Base-by-base conservation (phyloP, 2,113 vertebrate species). In the Brachypteracias leptosomus region DNA sequence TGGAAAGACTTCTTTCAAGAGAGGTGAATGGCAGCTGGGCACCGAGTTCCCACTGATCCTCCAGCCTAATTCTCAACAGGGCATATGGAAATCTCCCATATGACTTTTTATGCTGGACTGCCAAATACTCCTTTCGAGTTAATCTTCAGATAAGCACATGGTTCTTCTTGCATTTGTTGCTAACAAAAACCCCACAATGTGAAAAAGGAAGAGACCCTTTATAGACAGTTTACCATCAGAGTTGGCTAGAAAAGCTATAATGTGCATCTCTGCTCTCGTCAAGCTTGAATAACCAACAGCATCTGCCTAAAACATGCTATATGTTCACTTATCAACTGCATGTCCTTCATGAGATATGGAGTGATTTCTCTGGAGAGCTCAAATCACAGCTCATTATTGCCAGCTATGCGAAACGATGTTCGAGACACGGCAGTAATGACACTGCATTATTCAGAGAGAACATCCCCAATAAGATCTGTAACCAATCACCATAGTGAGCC, bases 371-470 rank as follows among this genome's bases (percentile, higher is more conserved):
- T 13, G 47, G 57, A 91, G 79, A 70, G 52, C 88, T 94, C 75
- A 54, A 76, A 54, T 58, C 6, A 1, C 4, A 0, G 68, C 49
- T 95, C 77, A 47, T 97, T 61, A 80, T 35, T 87, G 72, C 84
- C 89, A 68, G 89, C 65, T 72, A 22, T 3, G 10, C 35, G 59
- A 89, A 90, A 81, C 31, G 18, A 81, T 51, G 77, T 22, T 78
- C 75, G 55, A 85, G 55, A 83, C 74, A 63, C 46, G 77, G 73
- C 84, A 54, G 20, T 49, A 80, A 89, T 25, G 74, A 75, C 49
- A 57, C 2, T 52, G 81, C 74, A 35, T 80, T 92, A 91, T 61
- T 94, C 87, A 65, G 80, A 97, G 81, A 93, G 61, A 91, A 91
- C 89, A 92, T 10, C 40, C 44, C 82, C 84, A 70, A 4, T 55